Percentiles rank a stretch among this genome's conserved stretches.
phyloP scores from a whole-genome alignment of 2,113 vertebrate species.

The Dasyprocta punctata region DNA sequence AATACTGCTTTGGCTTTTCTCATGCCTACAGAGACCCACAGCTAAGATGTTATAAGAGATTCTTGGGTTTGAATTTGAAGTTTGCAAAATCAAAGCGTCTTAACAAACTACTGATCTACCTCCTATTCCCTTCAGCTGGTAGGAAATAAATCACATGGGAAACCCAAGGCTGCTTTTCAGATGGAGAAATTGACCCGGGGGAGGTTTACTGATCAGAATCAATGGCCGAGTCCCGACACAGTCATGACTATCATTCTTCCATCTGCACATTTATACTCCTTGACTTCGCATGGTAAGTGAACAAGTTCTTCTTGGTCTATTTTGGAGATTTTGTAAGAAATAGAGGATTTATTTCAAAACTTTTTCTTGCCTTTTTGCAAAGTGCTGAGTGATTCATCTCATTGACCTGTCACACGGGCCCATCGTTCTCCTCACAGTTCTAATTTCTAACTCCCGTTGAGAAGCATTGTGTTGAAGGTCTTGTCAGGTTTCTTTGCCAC shows the following conservation, averaged over 20 bases:
- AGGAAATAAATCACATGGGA: neutral
- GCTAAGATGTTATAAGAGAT: neutral
- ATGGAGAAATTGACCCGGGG: neutral
- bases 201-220: neutral
- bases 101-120: constrained; percentile 29
- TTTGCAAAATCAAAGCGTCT: constrained; percentile 61
- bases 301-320: neutral
- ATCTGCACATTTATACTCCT: neutral
- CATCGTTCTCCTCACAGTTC: neutral
- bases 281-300: neutral
- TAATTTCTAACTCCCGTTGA: constrained; percentile 56
- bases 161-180: neutral
- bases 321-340: neutral
- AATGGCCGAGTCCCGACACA: neutral
- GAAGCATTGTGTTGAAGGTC: constrained; percentile 39
- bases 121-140: neutral
- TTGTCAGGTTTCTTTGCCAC: constrained; percentile 52
- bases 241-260: neutral
- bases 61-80: constrained; percentile 14
- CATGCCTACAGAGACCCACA: neutral
- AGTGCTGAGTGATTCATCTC: constrained; percentile 36
- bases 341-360: neutral
- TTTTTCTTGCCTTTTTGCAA: neutral
- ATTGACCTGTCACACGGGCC: neutral
- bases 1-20: neutral